Base-by-base conservation (phyloP, 2,888 invertebrate genomes). In the Drosophila stalkeri region DNA sequence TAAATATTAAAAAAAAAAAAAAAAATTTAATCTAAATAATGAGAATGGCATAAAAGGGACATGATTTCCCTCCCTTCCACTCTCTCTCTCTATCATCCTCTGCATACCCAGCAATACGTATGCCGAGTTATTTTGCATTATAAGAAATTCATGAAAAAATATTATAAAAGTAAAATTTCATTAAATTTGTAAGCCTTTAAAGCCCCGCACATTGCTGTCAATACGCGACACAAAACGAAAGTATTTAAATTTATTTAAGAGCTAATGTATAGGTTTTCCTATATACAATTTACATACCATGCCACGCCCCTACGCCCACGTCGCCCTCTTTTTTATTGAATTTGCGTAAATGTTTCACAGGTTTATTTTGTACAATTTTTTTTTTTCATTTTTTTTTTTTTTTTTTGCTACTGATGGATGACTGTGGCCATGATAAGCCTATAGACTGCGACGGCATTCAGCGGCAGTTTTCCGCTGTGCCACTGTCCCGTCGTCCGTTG, bases 321-420 rank as follows among this genome's bases (percentile, higher is more conserved):
- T 7, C 23, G 4, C 60, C 52, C 39, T n/a, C 9, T 8, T 14
- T 18, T 62, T 65, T 77, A 79, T 77, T 74, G 64, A 70, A 79
- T 76, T 78, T 77, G 64, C 57, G 60, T 67, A 74, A 79, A 79
- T 77, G 64, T 64, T 79, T 79, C 51, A 62, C 65, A 57, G 60
- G 51, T 57, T 75, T 69, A 57, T 72, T 44, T n/a, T 49, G 20
- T 39, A 23, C 12, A 12, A 37, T 37, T 39, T 39, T 39, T 39
- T 39, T 6, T 37, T 37, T 12, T 35, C 4, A 12, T 35, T 35
- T 14, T 2, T 7, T 39, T 39, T 39, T 35, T 35, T 2, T 52
- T 41, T 54, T 41, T 46, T 46, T 39, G 4, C 56, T 31, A 59
- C 59, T 80, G 80, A 80, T 79, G 80, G 79, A 79, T 80, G 80